Percentiles rank a stretch among this genome's conserved stretches.
phyloP scores from a whole-genome alignment of 2,888 invertebrate genomes.

The Coleophora deauratella region DNA sequence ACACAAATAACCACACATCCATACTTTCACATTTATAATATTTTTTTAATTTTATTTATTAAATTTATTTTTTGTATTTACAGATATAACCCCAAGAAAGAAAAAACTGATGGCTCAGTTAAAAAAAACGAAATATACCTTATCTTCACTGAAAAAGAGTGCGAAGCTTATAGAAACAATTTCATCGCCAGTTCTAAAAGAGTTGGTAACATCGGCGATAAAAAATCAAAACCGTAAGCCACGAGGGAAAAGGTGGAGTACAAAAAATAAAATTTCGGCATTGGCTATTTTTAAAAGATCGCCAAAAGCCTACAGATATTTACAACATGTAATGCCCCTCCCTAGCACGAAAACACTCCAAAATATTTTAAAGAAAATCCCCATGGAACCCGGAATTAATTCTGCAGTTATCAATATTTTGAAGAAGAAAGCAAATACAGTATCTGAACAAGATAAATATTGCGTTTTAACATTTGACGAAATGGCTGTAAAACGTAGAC shows the following conservation, averaged over 20 bases:
- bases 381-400: conserved; percentile 2
- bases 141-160: background rate
- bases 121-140: background rate
- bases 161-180: background rate
- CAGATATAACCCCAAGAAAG: background rate
- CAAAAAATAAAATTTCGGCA: conserved; percentile 5
- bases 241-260: conserved; percentile 6
- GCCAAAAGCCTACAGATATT: conserved; percentile 7
- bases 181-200: background rate
- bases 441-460: background rate
- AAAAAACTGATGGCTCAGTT: background rate
- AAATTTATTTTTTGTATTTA: no score
- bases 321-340: conserved; percentile 5
- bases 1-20: no score
- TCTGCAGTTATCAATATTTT: background rate
- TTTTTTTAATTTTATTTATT: no score
- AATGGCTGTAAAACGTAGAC: conserved; percentile 9
- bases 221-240: conserved; percentile 6
- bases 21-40: no score
- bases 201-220: background rate
- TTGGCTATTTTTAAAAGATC: conserved; percentile 10
- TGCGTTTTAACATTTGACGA: conserved; percentile 9
- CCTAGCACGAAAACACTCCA: conserved; percentile 7
- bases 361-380: conserved; percentile 1
- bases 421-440: background rate